These are phyloP conservation scores for Notodromas monacha DNA, from an alignment of 2,888 invertebrate genomes.

Conservation along the genomic window DNA sequence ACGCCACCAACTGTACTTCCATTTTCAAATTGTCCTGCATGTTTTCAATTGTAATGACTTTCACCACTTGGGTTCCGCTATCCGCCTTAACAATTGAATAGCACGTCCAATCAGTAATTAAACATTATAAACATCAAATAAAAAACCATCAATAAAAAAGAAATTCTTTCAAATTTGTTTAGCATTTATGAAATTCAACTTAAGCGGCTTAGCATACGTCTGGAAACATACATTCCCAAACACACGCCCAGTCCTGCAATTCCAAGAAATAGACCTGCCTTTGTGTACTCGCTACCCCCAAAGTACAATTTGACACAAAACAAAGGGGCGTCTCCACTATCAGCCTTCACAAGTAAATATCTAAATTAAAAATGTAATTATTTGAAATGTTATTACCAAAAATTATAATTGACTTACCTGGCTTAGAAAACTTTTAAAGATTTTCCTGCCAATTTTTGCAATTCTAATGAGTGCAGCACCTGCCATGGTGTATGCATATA, in stretches of 20 bases:
- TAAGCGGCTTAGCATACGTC: conserved; percentile 2
- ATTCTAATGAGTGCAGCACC: conserved; percentile 1
- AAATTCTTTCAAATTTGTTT: neutral
- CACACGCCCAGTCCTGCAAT: conserved; percentile 4
- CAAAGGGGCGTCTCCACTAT: conserved; percentile 4
- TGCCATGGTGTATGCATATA: conserved; percentile 2
- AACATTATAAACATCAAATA: conserved; percentile 2
- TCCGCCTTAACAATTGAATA: conserved; percentile 1
- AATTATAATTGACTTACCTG: neutral
- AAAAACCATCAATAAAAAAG: too few relatives aligned
- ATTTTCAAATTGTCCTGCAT: conserved; percentile 1
- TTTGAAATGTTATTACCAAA: conserved; percentile 1
- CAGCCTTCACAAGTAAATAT: conserved; percentile 2
- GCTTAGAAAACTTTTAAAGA: conserved; percentile 4
- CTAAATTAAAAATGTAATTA: conserved; percentile 1
- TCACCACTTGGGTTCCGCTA: neutral
- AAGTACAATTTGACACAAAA: conserved; percentile 2
- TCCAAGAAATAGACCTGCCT: conserved; percentile 1
- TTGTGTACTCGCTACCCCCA: conserved; percentile 1
- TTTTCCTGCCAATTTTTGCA: conserved; percentile 2
- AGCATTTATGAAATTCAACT: conserved; percentile 1
- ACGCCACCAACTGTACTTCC: conserved; percentile 4
- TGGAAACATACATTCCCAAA: conserved; percentile 2
- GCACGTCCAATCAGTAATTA: neutral
- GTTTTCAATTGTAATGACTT: conserved; percentile 1